A percentile compares a stretch with the other conserved stretches of the same genome.
Evolutionary conservation across 2,113 vertebrate genomes (phyloP).

Genomic region (Cranoglanis bouderius): DNA sequence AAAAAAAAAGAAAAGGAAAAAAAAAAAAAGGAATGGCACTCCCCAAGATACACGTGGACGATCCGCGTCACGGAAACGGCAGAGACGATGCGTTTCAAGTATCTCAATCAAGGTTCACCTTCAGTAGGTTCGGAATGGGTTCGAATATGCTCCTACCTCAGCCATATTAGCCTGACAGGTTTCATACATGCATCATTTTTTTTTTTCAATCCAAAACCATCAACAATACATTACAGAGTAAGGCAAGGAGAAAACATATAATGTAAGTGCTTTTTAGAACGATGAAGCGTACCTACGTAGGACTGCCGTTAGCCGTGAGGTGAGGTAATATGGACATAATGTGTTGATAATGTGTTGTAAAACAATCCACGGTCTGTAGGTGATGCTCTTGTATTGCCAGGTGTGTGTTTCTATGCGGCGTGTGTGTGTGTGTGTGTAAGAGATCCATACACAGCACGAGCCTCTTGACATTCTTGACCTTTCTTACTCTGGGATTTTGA

Average conservation of each 20-base stretch:
- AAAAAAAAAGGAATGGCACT: not conserved
- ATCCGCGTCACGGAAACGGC: not conserved
- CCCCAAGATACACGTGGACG: not conserved
- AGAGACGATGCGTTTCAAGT: not conserved
- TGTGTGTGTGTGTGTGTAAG: not conserved
- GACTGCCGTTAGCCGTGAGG: not conserved
- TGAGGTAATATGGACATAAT: not conserved
- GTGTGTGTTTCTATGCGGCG: not conserved
- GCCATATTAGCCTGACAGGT: not conserved
- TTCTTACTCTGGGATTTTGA: conserved; percentile 7
- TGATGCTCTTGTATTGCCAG: conserved; percentile 32
- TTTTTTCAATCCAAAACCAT: not conserved
- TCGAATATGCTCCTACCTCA: not conserved
- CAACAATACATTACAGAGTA: not conserved
- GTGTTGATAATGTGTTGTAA: not conserved
- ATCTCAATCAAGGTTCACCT: not conserved
- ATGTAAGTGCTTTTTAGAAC: not conserved
- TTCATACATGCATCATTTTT: not conserved
- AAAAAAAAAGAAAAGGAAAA: not conserved
- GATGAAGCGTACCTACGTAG: not conserved
- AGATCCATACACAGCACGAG: not conserved
- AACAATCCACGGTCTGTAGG: conserved; percentile 34
- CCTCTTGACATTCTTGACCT: conserved; percentile 24
- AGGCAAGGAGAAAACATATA: not conserved
- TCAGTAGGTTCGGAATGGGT: too few species aligned